A percentile compares a stretch with the other conserved stretches of the same genome.
Evolutionary conservation across 1,140 invertebrate species (phyloP).

Genomic region (Cyclargus thomasi): DNA sequence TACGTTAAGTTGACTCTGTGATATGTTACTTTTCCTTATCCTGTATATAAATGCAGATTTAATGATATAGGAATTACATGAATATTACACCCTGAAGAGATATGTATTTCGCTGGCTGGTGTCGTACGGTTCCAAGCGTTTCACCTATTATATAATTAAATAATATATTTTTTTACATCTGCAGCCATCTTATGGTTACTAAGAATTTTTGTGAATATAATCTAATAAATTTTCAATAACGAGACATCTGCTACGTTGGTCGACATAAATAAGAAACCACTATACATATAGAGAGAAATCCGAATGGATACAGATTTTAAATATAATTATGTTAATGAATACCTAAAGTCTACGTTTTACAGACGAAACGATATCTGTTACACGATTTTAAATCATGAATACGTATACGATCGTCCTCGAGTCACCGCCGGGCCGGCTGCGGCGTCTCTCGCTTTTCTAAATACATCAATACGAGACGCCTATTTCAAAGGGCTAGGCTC

Average conservation of each 20-base stretch:
- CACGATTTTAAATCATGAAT: constrained; percentile 25
- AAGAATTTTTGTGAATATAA: constrained; percentile 64
- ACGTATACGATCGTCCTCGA: constrained; percentile 25
- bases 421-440: not conserved
- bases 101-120: constrained; percentile 52
- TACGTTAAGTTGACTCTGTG: constrained; percentile 43
- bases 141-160: constrained; percentile 66
- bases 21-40: constrained; percentile 53
- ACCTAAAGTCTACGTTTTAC: constrained; percentile 20
- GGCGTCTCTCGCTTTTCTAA: not conserved
- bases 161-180: constrained; percentile 71
- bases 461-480: not conserved
- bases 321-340: constrained; percentile 14
- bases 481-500: not conserved
- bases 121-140: constrained; percentile 61
- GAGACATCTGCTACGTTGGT: constrained; percentile 72
- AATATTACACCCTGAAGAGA: constrained; percentile 62
- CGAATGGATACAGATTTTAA: constrained; percentile 67
- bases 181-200: constrained; percentile 71
- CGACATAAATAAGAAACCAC: constrained; percentile 72
- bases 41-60: constrained; percentile 34
- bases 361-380: constrained; percentile 21
- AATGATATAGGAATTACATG: constrained; percentile 38
- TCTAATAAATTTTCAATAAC: constrained; percentile 73
- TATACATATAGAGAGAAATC: constrained; percentile 74